Evolutionary conservation across 92 coral and sea anemone species (phyloP), one percentile per base, ranked within the genome.

Genomic region (Umimayanthus kanabou): DNA sequence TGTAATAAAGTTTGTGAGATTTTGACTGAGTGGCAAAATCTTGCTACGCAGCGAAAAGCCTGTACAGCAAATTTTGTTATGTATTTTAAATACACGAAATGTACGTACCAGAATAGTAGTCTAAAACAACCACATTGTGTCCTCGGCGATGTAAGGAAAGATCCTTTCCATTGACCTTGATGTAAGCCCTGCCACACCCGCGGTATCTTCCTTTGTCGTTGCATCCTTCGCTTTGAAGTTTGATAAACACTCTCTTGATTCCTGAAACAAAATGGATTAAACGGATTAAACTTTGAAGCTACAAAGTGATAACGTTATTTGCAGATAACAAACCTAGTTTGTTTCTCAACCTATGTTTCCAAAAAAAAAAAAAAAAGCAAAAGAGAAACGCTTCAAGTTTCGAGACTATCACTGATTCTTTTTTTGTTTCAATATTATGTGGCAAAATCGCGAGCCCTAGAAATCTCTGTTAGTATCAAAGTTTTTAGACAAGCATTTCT

Each of bases 161-260:
- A 39, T 89, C 88, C 45, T 85, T 84, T 2, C 91, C 91, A 77
- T 89, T 89, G 1, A 89, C 66, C 39, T 45, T 89, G 42, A 89
- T 89, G 55, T 76, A 89, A 2, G 91, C 91, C 45, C 73, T 76
- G 64, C 91, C 91, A 61, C 91, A 89, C 42, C 84, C 82, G 23
- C 91, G 72, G 69, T 89, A 87, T 73, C 88, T 86, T 13, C 91
- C 91, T 77, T 55, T 84, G 77, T 89, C 91, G 61, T 67, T 65
- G 67, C 91, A 89, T 26, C 91, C 91, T 77, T 89, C 91, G 47
- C 91, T 89, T 66, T 77, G 72, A 23, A 82, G 76, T 25, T 82
- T 50, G 29, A 82, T 82, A 70, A 66, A 25, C 10, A 82, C 43
- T n/a, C 57, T 47, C 47, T n/a, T 82, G 76, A 43, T 25, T 67